Base-by-base conservation (phyloP, 2,113 vertebrate species). In the Clarias magur region DNA sequence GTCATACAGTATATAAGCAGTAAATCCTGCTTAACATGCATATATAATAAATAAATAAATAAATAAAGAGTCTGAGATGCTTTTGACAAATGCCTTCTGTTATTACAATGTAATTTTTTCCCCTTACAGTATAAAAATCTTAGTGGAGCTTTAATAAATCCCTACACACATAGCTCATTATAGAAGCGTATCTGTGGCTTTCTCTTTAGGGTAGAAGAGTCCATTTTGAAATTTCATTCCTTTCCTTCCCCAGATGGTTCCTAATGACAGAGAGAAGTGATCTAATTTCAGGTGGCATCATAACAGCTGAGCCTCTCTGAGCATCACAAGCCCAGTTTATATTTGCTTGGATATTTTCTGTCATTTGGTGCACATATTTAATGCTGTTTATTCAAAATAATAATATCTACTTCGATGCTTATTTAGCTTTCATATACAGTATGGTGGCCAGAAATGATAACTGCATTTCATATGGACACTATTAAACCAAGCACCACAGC, bases 301-400 rank as follows among this genome's bases (percentile, higher is more conserved):
- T 63, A 62, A 62, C 80, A 82, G 80, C 80, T 82, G 80, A 62
- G 80, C 79, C 79, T 62, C 59, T 48, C 30, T 82, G 80, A 82
- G 23, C 2, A n/a, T 42, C 27, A 42, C 30, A 42, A 63, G 34
- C 60, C 21, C 80, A 60, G 12, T 82, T 82, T 42, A 82, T 11
- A 81, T 19, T 80, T 80, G 30, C 56, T 13, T 38, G 30, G n/a
- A 80, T 34, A 62, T 23, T 13, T 6, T 25, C 53, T 48, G 21
- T 60, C 57, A 21, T 60, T 17, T 23, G 79, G 0, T 60, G 34
- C 8, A 34, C 17, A 60, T 17, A 30, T 30, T 30, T 27, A 12
- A 79, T 57, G 53, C 54, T 80, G 78, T 21, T 57, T 80, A 56
- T 70, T 70, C 34, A 16, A 70, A 57, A 63, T 70, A 7, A 70